A percentile compares a stretch with the other conserved stretches of the same genome.
These are phyloP conservation scores for Nesometra sesokonis DNA, from an alignment of 35 echinoderm and acorn worm species.

Conservation along the genomic window DNA sequence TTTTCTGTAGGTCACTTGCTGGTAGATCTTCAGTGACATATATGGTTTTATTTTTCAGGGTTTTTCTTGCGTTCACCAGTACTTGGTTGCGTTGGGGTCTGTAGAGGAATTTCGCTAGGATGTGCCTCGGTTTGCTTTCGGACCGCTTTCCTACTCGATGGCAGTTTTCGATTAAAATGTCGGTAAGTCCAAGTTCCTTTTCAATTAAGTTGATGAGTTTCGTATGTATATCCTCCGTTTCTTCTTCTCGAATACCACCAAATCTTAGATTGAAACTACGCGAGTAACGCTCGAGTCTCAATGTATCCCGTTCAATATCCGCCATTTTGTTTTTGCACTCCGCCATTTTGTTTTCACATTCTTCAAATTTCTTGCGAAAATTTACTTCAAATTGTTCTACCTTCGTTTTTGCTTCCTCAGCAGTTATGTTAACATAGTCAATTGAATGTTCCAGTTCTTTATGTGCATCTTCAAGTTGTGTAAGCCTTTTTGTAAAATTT, in stretches of 20 bases:
- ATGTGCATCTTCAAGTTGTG: slow-evolving; percentile 1
- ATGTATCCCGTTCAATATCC: not conserved
- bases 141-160: slow-evolving; percentile 4
- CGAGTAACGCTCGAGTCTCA: slow-evolving; percentile 3
- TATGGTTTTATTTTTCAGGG: not conserved
- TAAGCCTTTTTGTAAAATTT: not conserved
- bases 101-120: slow-evolving; percentile 14
- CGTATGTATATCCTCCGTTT: not conserved
- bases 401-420: not conserved
- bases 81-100: slow-evolving; percentile 4
- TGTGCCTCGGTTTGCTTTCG: slow-evolving; percentile 7
- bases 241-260: slow-evolving; percentile 11
- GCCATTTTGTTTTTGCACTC: not conserved
- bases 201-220: not conserved
- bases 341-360: not conserved
- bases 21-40: slow-evolving; percentile 33
- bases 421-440: not conserved
- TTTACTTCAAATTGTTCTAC: not conserved
- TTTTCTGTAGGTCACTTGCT: slow-evolving; percentile 6
- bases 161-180: slow-evolving; percentile 10
- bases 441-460: slow-evolving; percentile 9
- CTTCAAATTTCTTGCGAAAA: not conserved
- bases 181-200: slow-evolving; percentile 3
- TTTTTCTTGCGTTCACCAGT: not conserved
- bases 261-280: slow-evolving; percentile 24